These are phyloP conservation scores for Remorina albescens DNA, from an alignment of 2,797 vertebrate genomes.

Conservation along the genomic window DNA sequence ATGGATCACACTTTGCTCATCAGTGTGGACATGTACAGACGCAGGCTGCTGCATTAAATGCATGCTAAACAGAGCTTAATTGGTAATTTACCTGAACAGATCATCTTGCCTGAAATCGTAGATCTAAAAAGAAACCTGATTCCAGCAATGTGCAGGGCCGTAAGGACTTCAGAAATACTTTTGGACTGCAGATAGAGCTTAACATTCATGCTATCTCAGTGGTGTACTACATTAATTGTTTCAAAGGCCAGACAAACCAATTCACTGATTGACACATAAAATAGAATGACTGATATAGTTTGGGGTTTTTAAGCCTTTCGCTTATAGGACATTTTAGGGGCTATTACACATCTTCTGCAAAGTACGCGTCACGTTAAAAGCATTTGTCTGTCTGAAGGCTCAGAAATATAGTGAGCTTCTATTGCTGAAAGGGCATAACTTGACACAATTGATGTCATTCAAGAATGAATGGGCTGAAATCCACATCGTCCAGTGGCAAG, in stretches of 20 bases:
- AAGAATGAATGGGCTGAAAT: not conserved
- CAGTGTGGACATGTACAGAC: not conserved
- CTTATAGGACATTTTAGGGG: not conserved
- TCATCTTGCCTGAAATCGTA: not conserved
- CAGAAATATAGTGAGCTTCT: not conserved
- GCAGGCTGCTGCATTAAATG: not conserved
- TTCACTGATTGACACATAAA: not conserved
- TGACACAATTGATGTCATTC: not conserved
- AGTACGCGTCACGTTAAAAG: not conserved
- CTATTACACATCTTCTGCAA: not conserved
- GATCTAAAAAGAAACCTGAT: not conserved
- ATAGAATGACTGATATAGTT: not conserved
- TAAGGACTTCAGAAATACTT: not conserved
- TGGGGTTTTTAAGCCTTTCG: no score
- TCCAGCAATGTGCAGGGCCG: not conserved
- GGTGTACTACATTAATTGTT: not conserved
- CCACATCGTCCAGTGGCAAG: not conserved
- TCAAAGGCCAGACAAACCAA: not conserved
- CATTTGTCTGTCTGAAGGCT: no score
- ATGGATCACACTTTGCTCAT: not conserved
- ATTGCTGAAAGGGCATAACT: not conserved
- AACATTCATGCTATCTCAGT: not conserved
- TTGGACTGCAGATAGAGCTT: not conserved
- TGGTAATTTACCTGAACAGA: not conserved
- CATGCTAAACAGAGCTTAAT: not conserved